Evolutionary conservation across 2,113 vertebrate species (phyloP).

Genomic region (Polyodon spathula): DNA sequence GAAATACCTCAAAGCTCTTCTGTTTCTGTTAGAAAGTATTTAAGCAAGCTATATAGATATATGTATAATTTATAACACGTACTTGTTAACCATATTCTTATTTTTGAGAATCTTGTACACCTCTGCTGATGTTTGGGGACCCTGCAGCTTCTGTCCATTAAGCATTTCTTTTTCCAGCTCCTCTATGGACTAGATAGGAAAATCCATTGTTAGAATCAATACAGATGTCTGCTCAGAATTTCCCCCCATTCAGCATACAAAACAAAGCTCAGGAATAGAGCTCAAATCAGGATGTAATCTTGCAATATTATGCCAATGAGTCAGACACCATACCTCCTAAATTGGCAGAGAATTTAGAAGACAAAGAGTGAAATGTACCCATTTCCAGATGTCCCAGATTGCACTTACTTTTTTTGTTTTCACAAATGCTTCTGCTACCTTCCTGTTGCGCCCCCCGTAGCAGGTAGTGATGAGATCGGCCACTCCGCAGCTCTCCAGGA

Average conservation of each 20-base stretch:
- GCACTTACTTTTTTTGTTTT: slow-evolving; percentile 59
- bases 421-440: slow-evolving; percentile 72
- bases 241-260: not conserved
- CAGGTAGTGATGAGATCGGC: slow-evolving; percentile 81
- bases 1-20: too few relatives aligned
- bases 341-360: not conserved
- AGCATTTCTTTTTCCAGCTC: slow-evolving; percentile 77
- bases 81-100: slow-evolving; percentile 43
- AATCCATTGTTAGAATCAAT: not conserved
- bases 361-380: not conserved
- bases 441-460: slow-evolving; percentile 75
- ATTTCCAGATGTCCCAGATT: not conserved
- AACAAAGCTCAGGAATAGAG: not conserved
- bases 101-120: slow-evolving; percentile 54
- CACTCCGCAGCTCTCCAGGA: slow-evolving; percentile 78
- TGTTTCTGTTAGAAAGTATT: too few relatives aligned
- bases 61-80: slow-evolving; percentile 31
- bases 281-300: not conserved
- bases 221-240: not conserved
- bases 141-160: slow-evolving; percentile 83
- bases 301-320: not conserved
- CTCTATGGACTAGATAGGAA: slow-evolving; percentile 53
- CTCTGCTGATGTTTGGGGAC: slow-evolving; percentile 62
- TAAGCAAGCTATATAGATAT: too few relatives aligned
- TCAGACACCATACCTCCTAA: not conserved